Percentiles rank a stretch among this genome's conserved stretches.
phyloP scores from a whole-genome alignment of 2,888 invertebrate species.

The Bimastos eiseni region DNA sequence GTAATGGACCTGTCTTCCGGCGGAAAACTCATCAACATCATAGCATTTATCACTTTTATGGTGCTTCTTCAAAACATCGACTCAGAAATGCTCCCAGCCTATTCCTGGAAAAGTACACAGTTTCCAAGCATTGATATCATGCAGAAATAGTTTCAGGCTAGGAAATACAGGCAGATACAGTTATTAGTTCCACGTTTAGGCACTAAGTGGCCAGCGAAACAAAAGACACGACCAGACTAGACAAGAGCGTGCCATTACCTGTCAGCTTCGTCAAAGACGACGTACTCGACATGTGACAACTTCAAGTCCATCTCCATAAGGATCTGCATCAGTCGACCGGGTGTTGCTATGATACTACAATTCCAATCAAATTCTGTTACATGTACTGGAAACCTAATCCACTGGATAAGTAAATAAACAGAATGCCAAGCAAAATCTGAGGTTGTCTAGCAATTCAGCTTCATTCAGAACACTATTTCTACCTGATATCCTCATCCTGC shows the following conservation, averaged over 20 bases:
- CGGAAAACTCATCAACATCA: no score
- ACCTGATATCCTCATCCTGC: not conserved
- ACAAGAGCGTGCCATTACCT: constrained; percentile 59
- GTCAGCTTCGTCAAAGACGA: constrained; percentile 98
- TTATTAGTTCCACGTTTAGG: not conserved
- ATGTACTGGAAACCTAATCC: no score
- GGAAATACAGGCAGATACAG: not conserved
- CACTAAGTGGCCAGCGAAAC: not conserved
- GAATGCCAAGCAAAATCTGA: no score
- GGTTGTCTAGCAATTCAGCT: no score
- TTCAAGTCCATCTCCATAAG: constrained; percentile 96
- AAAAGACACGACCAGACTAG: no score
- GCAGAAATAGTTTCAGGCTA: not conserved
- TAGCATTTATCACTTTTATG: no score
- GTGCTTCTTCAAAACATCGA: not conserved
- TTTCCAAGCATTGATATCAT: not conserved
- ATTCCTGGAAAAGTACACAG: not conserved
- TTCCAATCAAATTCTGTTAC: not conserved
- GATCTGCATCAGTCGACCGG: constrained; percentile 92
- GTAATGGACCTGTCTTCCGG: no score
- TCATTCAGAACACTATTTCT: no score
- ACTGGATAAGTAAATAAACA: no score
- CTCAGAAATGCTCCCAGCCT: not conserved
- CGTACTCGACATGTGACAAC: constrained; percentile 80
- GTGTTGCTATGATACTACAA: constrained; percentile 84